These are phyloP conservation scores for Bhutanitis thaidina DNA, from an alignment of 2,888 invertebrate species.

Conservation along the genomic window DNA sequence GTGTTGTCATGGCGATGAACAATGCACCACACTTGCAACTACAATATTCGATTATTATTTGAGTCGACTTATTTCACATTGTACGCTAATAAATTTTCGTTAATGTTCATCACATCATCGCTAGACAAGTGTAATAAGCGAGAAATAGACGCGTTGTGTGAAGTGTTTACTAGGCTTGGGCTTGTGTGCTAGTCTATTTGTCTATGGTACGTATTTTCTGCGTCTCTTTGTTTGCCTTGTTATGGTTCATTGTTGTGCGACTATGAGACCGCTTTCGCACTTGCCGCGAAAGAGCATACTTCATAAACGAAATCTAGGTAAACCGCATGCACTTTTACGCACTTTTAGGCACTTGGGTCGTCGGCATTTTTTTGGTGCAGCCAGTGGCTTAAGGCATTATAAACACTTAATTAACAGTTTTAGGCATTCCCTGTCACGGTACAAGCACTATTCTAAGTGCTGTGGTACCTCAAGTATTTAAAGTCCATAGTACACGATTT, in stretches of 20 bases:
- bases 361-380: no score
- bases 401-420: no score
- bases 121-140: slow-evolving; percentile 34
- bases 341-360: no score
- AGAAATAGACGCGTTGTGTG: slow-evolving; percentile 44
- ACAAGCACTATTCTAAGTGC: no score
- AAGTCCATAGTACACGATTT: no score
- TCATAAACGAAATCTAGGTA: no score
- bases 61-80: slow-evolving; percentile 32
- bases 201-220: slow-evolving; percentile 31
- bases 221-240: slow-evolving; percentile 19
- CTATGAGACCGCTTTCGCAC: neutral
- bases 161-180: slow-evolving; percentile 43
- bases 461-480: no score
- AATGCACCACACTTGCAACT: slow-evolving; percentile 42
- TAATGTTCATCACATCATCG: slow-evolving; percentile 27
- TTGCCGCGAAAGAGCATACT: no score
- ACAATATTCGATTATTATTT: slow-evolving; percentile 1
- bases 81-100: slow-evolving; percentile 36
- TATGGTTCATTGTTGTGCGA: neutral
- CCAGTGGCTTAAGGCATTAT: no score
- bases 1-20: slow-evolving; percentile 61
- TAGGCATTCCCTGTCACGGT: no score
- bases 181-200: slow-evolving; percentile 37
- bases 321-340: no score